Evolutionary conservation across 2,888 invertebrate genomes (phyloP), one percentile per base, ranked within the genome.

Genomic region (Troilus luridus): DNA sequence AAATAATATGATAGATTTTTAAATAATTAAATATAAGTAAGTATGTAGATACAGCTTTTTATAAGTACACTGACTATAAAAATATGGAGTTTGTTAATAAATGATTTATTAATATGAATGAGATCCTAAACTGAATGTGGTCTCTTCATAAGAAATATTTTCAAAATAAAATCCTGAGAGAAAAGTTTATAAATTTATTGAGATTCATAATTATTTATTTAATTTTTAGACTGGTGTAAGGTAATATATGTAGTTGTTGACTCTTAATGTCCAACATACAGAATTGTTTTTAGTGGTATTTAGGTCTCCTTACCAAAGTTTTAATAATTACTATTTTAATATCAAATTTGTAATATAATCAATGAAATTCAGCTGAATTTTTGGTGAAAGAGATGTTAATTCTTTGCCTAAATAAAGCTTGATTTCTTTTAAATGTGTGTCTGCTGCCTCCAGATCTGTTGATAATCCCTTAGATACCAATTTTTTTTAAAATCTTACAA

Each of bases 161-260:
- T 0, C 17, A 17, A 6, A 77, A 9, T 77, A 77, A 12, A 24
- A 24, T 85, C n/a, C n/a, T 85, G 58, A 56, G 56, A 21, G n/a
- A 85, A 0, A 58, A n/a, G 56, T 85, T 1, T 56, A 85, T 85
- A 56, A 56, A 85, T 85, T 85, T 85, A 81, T 54, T 19, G n/a
- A 85, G 11, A 85, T 41, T 85, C n/a, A 56, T 85, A 54, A n/a
- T 56, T 56, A 85, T 85, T 54, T 85, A 85, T 85, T 85, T 58
- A 54, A 41, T n/a, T 85, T 21, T 41, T 77, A 17, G 17, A 7
- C 8, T 77, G 8, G 8, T 27, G 19, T 27, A 19, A 27, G 6
- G 17, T 77, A 19, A 8, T 77, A 41, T 27, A 5, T 77, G 5
- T 1, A 77, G 27, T 72, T 7, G 14, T 72, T 67, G 12, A 12